phyloP scores from a whole-genome alignment of 2,113 vertebrate genomes.

The Narcine bancroftii region DNA sequence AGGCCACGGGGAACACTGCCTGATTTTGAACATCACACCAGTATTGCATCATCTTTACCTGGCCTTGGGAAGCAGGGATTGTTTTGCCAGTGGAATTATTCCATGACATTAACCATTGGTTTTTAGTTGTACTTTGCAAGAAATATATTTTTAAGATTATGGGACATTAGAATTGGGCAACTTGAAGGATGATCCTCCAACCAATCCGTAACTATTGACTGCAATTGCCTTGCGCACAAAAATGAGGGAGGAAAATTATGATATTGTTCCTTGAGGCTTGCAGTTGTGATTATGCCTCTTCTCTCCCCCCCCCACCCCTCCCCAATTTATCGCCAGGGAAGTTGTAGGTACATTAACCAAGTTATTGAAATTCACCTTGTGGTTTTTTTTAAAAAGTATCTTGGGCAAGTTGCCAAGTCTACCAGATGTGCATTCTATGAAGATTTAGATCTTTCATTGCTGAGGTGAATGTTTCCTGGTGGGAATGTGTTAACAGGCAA shows the following conservation, averaged over 20 bases:
- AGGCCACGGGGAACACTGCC: no score
- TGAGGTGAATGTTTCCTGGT: background rate
- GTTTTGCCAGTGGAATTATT: background rate
- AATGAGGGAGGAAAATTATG: background rate
- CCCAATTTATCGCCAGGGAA: background rate
- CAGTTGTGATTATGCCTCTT: background rate
- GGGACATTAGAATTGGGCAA: background rate
- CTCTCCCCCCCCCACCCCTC: no score
- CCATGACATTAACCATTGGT: background rate
- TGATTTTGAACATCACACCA: no score
- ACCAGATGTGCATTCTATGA: background rate
- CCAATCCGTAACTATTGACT: background rate
- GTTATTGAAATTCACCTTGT: background rate
- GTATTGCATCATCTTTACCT: background rate
- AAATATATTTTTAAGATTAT: background rate
- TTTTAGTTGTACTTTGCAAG: background rate
- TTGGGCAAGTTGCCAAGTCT: background rate
- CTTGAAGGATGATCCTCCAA: background rate
- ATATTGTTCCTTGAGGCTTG: background rate
- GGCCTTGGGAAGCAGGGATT: background rate
- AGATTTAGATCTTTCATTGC: background rate
- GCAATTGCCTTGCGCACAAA: background rate
- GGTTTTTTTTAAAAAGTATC: no score
- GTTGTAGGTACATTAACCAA: background rate
- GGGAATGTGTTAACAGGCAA: background rate